phyloP scores from a whole-genome alignment of 2,113 vertebrate species.

The Empidonax alnorum region DNA sequence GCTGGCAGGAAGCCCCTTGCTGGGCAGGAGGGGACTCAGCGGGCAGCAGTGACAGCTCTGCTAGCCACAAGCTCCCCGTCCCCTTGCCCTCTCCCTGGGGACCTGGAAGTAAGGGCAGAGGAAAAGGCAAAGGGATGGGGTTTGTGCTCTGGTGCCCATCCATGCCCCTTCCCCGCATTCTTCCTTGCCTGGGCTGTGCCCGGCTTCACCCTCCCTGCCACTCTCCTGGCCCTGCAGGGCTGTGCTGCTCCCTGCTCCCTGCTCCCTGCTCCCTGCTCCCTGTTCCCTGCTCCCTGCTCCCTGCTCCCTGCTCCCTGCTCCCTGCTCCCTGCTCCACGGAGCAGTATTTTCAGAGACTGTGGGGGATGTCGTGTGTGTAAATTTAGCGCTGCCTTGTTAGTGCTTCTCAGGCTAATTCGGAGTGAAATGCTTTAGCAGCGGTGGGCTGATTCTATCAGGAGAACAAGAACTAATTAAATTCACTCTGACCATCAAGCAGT shows the following conservation, averaged over 20 bases:
- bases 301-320: not conserved
- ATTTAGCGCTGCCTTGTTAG: slow-evolving; percentile 80
- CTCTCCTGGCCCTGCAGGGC: not conserved
- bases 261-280: not conserved
- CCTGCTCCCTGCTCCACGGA: not conserved
- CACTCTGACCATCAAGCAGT: slow-evolving; percentile 80
- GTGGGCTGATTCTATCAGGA: slow-evolving; percentile 85
- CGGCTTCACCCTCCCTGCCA: not conserved
- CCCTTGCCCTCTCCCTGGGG: not conserved
- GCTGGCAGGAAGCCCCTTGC: not conserved
- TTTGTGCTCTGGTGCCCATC: not conserved
- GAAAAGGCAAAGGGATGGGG: not conserved
- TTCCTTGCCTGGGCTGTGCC: not conserved
- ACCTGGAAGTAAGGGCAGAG: not conserved
- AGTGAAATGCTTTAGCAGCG: slow-evolving; percentile 82
- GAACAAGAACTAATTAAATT: slow-evolving; percentile 81
- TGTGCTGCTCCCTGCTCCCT: not conserved
- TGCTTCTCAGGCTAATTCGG: slow-evolving; percentile 82
- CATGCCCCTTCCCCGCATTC: fast-evolving
- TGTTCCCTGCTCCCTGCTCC: not conserved
- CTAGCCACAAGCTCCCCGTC: not conserved
- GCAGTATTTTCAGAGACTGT: slow-evolving; percentile 65
- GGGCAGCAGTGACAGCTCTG: not conserved
- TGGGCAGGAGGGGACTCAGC: not conserved
- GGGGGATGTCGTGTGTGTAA: slow-evolving; percentile 72